phyloP scores from a whole-genome alignment of 2,888 invertebrate species.

The Pecten maximus region DNA sequence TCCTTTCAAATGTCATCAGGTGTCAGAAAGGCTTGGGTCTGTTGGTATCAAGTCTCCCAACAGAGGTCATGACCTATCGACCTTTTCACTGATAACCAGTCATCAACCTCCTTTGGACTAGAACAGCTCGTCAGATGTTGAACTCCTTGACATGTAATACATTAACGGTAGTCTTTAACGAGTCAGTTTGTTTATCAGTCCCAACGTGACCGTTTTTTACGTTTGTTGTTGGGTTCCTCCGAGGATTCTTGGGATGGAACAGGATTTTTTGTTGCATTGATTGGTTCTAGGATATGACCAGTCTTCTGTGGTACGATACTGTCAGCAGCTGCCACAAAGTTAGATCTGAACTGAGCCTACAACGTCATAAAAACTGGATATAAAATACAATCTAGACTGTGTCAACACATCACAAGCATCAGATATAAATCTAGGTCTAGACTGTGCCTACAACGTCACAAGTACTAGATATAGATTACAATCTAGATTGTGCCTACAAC shows the following conservation, averaged over 20 bases:
- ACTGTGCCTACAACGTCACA: no score
- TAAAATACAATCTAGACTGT: not conserved
- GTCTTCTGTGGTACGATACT: slow-evolving; percentile 55
- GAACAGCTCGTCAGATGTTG: not conserved
- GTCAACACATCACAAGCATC: not conserved
- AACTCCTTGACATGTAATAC: not conserved
- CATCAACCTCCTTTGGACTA: not conserved
- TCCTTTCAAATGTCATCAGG: not conserved
- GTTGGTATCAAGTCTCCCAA: not conserved
- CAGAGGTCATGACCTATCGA: not conserved
- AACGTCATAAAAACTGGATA: slow-evolving; percentile 54
- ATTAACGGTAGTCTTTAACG: not conserved
- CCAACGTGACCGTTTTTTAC: slow-evolving; percentile 5
- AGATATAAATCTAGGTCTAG: not conserved
- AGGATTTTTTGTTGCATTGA: slow-evolving; percentile 8
- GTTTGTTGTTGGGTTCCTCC: not conserved
- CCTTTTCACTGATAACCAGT: not conserved
- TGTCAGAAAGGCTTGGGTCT: not conserved
- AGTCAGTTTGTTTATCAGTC: not conserved
- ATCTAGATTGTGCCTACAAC: no score
- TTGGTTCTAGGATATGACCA: slow-evolving; percentile 42
- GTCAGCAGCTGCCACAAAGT: slow-evolving; percentile 77
- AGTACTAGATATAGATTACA: no score
- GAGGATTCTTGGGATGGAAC: not conserved
- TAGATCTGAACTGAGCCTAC: slow-evolving; percentile 81